Evolutionary conservation across 2,888 invertebrate genomes (phyloP), one percentile per base, ranked within the genome.

Genomic region (Chelonus formosanus): DNA sequence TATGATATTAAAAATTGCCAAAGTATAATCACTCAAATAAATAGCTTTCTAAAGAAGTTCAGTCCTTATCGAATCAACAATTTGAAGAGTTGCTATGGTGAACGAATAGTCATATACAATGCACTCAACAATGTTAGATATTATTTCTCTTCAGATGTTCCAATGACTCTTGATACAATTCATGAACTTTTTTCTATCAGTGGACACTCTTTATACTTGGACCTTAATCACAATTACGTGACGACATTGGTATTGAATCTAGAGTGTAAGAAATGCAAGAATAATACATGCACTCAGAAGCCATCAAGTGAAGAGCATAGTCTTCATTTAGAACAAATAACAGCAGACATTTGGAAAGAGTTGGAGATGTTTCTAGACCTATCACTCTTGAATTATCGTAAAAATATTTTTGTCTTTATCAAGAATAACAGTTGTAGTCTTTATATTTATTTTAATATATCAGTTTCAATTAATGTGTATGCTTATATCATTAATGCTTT

Each of bases 371-470:
- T 32, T 7, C 32, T 52, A 32, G 34, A 52, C 32, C 31, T 52
- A 52, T 52, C 52, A 5, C 32, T n/a, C 32, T 3, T 52, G 7
- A 52, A 52, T 31, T 31, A 32, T 7, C 34, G 31, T 8, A 31
- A 52, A 3, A 31, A 52, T 32, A 8, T 8, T 31, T 8, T 52
- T 8, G 7, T 6, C 7, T 52, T 20, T 32, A 6, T 7, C 4
- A 31, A 8, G 32, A 34, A 52, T 8, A 6, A 52, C 34, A 31
- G 34, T 31, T 52, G 52, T 8, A 52, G 34, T 8, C 4, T 52
- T 31, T 34, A 32, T 32, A 52, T 52, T 52, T 52, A 52, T 8
- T 32, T 52, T 32, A 52, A 52, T 34, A 8, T 32, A 52, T 52
- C 52, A 31, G 52, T 52, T 6, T 52, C 52, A 1, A 52, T 52